phyloP scores from a whole-genome alignment of 1,140 invertebrate genomes.

The Acromyrmex charruanus region DNA sequence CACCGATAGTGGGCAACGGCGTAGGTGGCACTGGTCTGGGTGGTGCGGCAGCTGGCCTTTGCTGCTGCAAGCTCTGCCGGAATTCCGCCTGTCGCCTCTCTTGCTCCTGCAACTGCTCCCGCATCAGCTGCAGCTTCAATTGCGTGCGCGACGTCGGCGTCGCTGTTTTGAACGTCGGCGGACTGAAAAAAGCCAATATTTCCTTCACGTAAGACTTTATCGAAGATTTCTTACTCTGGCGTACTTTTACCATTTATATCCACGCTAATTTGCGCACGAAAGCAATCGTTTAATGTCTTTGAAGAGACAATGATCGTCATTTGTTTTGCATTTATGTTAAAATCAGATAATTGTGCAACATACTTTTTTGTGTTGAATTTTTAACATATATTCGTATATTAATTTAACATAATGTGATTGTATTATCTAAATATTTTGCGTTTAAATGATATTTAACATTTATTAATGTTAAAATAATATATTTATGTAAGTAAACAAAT shows the following conservation, averaged over 20 bases:
- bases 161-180: constrained; percentile 93
- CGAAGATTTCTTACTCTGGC: not conserved
- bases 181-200: constrained; percentile 88
- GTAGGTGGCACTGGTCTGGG: constrained; percentile 87
- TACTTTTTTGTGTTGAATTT: not conserved
- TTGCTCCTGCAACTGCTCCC: constrained; percentile 93
- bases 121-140: constrained; percentile 94
- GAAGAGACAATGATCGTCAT: not conserved
- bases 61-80: constrained; percentile 87
- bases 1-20: constrained; percentile 88
- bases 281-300: not conserved
- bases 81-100: constrained; percentile 88
- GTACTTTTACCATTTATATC: constrained; percentile 37
- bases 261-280: not conserved
- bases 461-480: not conserved
- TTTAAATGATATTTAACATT: not conserved
- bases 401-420: not conserved
- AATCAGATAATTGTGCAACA: not conserved
- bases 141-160: constrained; percentile 94
- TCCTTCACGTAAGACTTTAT: constrained; percentile 50
- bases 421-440: not conserved
- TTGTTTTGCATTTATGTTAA: not conserved
- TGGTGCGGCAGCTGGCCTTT: constrained; percentile 87
- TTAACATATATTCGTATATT: not conserved
- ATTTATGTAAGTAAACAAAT: too few species aligned